A percentile compares a stretch with the other conserved stretches of the same genome.
phyloP scores from a whole-genome alignment of 2,113 vertebrate genomes.

The Agelaius tricolor region DNA sequence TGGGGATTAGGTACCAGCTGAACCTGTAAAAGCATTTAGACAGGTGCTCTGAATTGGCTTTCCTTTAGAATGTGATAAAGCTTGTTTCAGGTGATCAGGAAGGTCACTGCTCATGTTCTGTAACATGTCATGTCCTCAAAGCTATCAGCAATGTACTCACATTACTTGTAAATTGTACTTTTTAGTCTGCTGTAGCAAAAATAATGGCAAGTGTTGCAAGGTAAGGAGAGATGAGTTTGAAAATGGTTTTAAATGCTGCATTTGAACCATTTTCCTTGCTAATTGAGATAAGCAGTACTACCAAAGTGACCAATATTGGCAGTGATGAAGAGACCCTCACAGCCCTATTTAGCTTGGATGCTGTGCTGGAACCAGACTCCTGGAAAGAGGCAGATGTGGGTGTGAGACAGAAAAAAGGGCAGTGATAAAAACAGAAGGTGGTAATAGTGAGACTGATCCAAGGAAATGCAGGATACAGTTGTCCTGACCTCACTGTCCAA shows the following conservation, averaged over 20 bases:
- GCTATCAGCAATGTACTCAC: not conserved
- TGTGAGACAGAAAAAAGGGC: not conserved
- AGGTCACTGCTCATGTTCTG: not conserved
- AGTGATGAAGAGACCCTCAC: not conserved
- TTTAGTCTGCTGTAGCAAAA: not conserved
- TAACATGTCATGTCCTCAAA: not conserved
- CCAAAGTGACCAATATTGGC: not conserved
- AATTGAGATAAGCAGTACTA: not conserved
- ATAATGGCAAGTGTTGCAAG: not conserved
- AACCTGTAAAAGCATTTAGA: not conserved
- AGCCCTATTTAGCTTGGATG: not conserved
- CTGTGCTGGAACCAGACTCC: not conserved
- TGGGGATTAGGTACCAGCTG: not conserved
- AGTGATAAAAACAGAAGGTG: not conserved
- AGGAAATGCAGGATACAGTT: not conserved
- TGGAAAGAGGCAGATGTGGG: not conserved
- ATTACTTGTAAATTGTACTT: not conserved
- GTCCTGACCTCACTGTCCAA: not conserved
- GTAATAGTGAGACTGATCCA: not conserved
- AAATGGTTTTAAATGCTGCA: too few species aligned
- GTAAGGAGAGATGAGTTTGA: not conserved
- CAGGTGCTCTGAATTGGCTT: not conserved
- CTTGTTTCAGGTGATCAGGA: not conserved
- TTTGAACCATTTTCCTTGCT: too few species aligned
- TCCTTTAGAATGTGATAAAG: not conserved